Evolutionary conservation across 2,113 vertebrate genomes (phyloP), one percentile per base, ranked within the genome.

Genomic region (Rhadina sibilatrix): DNA sequence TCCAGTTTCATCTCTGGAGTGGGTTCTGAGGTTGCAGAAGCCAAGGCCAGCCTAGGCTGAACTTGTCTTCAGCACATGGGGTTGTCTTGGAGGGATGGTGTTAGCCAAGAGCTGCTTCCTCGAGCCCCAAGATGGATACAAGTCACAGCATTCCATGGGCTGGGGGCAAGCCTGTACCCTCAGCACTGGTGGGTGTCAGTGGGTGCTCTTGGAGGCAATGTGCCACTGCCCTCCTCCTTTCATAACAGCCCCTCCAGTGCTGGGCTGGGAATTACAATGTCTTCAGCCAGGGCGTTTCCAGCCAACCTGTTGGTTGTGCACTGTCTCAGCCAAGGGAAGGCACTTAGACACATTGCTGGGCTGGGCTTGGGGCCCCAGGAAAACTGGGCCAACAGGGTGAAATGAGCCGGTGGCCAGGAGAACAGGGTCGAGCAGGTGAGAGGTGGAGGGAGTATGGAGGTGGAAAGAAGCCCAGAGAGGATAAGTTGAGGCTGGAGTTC

Each of bases 131-230:
- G 40, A 42, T 0, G 1, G 28, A 12, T 44, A 28, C 42, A 54
- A 2, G 18, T 31, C 8, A 10, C 1, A 9, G 40, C 46, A 57
- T 1, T 15, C 14, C 3, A 0, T 3, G 21, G 61, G 37, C 42
- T 42, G 37, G 23, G 19, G 3, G 4, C 65, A 68, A 15, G 11
- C 23, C 6, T 0, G 2, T 64, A 28, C 1, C 24, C 49, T 12
- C 44, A 25, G 33, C 1, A 3, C 56, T 6, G 11, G 21, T 24
- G 35, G 37, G 24, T 25, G 37, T 37, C 37, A n/a, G 14, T 21
- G 38, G 53, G 37, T 86, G 49, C 54, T 53, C 75, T 46, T 71
- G 68, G 47, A 61, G 25, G 33, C 3, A 3, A 57, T 4, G 1
- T 1, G 1, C 23, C 37, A 30, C 44, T 25, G 17, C 28, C 42